Evolutionary conservation across 2,888 invertebrate species (phyloP).

Genomic region (Tromatobia lineatoria): DNA sequence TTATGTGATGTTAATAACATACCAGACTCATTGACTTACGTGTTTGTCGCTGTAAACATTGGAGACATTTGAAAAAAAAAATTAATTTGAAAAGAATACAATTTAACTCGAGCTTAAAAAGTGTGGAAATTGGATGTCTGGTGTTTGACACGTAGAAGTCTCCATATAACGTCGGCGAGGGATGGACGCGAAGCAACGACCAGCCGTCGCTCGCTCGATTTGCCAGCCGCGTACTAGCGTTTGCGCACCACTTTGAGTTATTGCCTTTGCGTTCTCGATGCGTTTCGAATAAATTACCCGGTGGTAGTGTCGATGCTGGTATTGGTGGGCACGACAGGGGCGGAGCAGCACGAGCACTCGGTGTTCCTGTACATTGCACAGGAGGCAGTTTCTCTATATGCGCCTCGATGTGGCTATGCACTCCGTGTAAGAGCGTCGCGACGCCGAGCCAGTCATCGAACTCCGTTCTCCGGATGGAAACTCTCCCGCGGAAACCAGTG

Average conservation of each 20-base stretch:
- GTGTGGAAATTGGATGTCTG: neutral
- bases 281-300: conserved; percentile 74
- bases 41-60: neutral
- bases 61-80: neutral
- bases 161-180: neutral
- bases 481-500: conserved; percentile 52
- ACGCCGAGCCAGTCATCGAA: conserved; percentile 63
- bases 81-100: neutral
- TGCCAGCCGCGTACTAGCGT: conserved; percentile 70
- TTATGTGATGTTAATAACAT: neutral
- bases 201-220: conserved; percentile 73
- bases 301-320: conserved; percentile 7
- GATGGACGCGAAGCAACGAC: conserved; percentile 49
- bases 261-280: conserved; percentile 76
- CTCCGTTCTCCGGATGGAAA: conserved; percentile 50
- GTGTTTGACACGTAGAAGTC: too few relatives aligned
- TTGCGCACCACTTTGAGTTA: conserved; percentile 72
- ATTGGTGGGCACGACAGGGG: conserved; percentile 47
- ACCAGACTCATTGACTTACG: neutral
- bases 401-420: conserved; percentile 17
- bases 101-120: neutral
- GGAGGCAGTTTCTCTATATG: conserved; percentile 21
- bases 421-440: conserved; percentile 49
- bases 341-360: conserved; percentile 37
- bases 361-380: conserved; percentile 21